Evolutionary conservation across 2,797 vertebrate species (phyloP).

Genomic region (Phoeniculus purpureus): DNA sequence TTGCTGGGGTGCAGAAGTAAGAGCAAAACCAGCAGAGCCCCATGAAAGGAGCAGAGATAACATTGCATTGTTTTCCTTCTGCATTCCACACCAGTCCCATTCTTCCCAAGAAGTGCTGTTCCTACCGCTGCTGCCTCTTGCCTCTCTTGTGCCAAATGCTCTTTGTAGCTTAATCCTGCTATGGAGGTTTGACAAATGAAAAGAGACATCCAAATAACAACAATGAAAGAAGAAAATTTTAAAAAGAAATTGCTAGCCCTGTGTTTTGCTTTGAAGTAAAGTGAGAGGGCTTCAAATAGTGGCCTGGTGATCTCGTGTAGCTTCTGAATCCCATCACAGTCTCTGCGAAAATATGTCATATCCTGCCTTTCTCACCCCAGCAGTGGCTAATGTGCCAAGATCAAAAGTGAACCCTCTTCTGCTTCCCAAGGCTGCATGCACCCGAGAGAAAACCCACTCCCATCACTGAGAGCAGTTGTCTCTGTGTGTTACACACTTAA

Average conservation of each 20-base stretch:
- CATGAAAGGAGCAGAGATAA: constrained; percentile 25
- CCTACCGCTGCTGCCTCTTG: background rate
- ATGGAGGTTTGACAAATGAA: background rate
- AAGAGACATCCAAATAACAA: background rate
- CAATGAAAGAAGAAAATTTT: background rate
- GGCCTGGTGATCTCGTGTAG: background rate
- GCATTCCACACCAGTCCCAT: background rate
- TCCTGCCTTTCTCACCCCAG: background rate
- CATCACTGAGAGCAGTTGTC: background rate
- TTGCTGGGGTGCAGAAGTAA: background rate
- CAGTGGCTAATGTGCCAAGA: background rate
- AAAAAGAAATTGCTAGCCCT: background rate
- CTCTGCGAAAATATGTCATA: background rate
- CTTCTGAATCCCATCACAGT: background rate
- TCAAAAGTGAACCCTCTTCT: background rate
- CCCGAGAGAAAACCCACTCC: background rate
- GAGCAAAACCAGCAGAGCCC: background rate
- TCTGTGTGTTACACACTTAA: background rate
- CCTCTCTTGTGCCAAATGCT: background rate
- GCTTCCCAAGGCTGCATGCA: background rate
- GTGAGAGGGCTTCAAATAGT: background rate
- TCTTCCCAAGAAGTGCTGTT: background rate
- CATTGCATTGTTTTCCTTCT: background rate
- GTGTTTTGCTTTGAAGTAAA: background rate
- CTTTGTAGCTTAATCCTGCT: constrained; percentile 9